Conservation (phyloP, 2,113 vertebrate species). For the Promerops cafer region DNA sequence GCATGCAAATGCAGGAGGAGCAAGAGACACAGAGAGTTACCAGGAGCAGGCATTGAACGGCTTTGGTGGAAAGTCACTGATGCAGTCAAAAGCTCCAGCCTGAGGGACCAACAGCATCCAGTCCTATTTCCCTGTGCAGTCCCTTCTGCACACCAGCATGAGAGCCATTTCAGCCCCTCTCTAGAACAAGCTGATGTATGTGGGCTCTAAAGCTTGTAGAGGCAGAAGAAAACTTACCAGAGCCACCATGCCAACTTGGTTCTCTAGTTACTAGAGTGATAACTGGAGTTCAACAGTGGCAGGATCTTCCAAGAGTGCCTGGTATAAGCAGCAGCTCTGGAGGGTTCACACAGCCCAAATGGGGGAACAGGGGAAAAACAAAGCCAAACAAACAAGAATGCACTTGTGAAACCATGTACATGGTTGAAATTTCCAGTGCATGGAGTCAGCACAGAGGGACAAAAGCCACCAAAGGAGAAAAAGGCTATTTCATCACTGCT, state of each 20-base stretch:
- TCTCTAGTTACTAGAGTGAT: background rate
- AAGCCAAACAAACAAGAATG: conserved; percentile 5
- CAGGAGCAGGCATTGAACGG: background rate
- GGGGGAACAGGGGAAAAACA: background rate
- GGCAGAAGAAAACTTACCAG: background rate
- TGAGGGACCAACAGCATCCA: background rate
- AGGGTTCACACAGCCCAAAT: background rate
- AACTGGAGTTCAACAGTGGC: background rate
- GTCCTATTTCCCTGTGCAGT: background rate
- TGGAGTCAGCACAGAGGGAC: background rate
- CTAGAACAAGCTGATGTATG: background rate
- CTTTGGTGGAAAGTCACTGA: background rate
- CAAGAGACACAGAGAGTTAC: background rate
- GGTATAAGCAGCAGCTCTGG: background rate
- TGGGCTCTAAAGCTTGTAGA: background rate
- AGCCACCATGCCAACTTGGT: background rate
- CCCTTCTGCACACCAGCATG: background rate
- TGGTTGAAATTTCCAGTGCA: conserved; percentile 22
- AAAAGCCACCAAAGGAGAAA: conserved; percentile 31
- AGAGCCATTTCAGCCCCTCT: background rate
- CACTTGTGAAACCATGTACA: conserved; percentile 28
- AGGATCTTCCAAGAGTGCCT: background rate
- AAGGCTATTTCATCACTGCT: background rate
- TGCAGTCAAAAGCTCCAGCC: conserved; percentile 11
- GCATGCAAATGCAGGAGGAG: background rate